phyloP scores from a whole-genome alignment of 2,113 vertebrate species.

The Otocyon megalotis region DNA sequence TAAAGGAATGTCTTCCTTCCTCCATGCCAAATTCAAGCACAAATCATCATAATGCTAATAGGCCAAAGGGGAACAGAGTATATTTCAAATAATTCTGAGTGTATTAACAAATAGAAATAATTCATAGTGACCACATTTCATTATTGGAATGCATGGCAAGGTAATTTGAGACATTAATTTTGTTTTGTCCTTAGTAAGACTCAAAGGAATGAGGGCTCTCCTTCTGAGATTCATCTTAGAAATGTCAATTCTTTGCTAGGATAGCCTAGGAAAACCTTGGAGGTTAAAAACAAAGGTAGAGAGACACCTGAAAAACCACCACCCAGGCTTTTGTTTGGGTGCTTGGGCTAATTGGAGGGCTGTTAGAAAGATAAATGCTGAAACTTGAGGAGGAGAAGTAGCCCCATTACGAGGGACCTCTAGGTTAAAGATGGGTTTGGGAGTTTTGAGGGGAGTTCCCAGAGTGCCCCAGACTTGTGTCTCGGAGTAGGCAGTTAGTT shows the following conservation, averaged over 20 bases:
- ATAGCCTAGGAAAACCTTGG: not conserved
- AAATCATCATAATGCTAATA: not conserved
- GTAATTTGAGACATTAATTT: not conserved
- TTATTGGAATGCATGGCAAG: not conserved
- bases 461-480: not conserved
- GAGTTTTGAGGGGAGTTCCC: not conserved
- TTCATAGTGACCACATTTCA: not conserved
- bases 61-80: not conserved
- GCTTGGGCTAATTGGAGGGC: not conserved
- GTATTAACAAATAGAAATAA: not conserved
- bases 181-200: not conserved
- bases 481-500: not conserved
- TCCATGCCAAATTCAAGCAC: not conserved
- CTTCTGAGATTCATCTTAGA: not conserved
- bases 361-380: not conserved
- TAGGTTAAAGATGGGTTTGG: not conserved
- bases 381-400: not conserved
- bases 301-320: not conserved
- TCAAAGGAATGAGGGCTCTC: not conserved
- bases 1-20: not conserved
- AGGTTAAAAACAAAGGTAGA: constrained; percentile 6
- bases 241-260: not conserved
- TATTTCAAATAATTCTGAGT: constrained; percentile 25
- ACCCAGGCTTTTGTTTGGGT: not conserved
- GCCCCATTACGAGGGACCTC: not conserved